These are phyloP conservation scores for Seladonia tumulorum DNA, from an alignment of 2,888 invertebrate genomes.

Conservation along the genomic window DNA sequence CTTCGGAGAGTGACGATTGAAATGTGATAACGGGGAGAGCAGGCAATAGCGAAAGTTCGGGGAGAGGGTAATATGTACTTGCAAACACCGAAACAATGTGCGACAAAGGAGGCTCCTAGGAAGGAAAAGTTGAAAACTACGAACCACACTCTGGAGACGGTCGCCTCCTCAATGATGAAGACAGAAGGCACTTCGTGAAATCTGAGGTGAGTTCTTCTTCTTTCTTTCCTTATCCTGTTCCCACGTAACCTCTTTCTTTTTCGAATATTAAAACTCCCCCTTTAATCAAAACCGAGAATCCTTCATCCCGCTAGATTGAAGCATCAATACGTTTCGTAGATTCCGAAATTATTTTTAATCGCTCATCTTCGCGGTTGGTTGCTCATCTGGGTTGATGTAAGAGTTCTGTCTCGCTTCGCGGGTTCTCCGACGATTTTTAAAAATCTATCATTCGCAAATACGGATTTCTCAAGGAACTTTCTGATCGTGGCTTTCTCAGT, in stretches of 20 bases:
- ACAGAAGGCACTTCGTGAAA: conserved; percentile 42
- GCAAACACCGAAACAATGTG: conserved; percentile 30
- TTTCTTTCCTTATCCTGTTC: neutral
- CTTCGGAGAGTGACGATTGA: conserved; percentile 34
- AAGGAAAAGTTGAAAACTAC: conserved; percentile 26
- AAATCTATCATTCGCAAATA: neutral
- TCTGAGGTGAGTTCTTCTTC: conserved; percentile 40
- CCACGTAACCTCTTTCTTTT: neutral
- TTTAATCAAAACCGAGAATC: neutral
- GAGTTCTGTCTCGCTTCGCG: neutral
- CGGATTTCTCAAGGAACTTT: neutral
- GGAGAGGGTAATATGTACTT: conserved; percentile 37
- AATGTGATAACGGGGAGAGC: conserved; percentile 26
- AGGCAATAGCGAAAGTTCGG: neutral
- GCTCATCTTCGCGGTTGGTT: neutral
- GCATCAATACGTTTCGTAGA: neutral
- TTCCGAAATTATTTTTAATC: neutral
- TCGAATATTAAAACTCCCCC: neutral
- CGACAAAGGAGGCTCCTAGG: conserved; percentile 45
- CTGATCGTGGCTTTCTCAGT: neutral
- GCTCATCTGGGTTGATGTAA: neutral
- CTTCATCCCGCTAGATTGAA: neutral
- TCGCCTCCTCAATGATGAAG: conserved; percentile 46
- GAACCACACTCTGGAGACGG: conserved; percentile 27
- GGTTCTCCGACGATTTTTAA: neutral